Evolutionary conservation across 2,888 invertebrate genomes (phyloP).

Genomic region (Tiliacea aurago): DNA sequence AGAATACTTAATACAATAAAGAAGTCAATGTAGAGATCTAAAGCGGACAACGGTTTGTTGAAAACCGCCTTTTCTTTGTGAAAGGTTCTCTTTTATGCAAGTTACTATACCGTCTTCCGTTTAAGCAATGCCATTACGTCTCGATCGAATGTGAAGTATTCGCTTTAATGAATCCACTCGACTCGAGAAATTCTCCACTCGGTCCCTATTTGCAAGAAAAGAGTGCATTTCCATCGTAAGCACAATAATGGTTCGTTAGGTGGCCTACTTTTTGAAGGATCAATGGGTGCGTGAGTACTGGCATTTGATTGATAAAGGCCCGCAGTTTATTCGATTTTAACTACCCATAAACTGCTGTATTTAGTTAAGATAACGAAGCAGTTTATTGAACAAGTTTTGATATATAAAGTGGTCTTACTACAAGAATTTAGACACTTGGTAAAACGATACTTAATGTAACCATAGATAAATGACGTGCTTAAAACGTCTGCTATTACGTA

Average conservation of each 20-base stretch:
- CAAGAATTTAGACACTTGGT: background rate
- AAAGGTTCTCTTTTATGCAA: constrained; percentile 66
- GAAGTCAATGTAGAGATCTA: constrained; percentile 67
- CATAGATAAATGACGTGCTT: background rate
- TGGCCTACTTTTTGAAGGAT: constrained; percentile 50
- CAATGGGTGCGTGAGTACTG: constrained; percentile 26
- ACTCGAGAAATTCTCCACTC: constrained; percentile 67
- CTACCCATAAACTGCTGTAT: background rate
- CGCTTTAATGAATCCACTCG: constrained; percentile 75
- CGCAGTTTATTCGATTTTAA: background rate
- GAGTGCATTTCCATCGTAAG: constrained; percentile 61
- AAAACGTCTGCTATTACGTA: background rate
- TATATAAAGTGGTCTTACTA: background rate
- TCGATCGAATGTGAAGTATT: constrained; percentile 74
- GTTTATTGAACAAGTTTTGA: constrained; percentile 3
- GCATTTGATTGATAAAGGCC: constrained; percentile 20
- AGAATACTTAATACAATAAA: constrained; percentile 65
- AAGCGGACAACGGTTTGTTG: constrained; percentile 67
- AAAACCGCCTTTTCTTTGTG: constrained; percentile 65
- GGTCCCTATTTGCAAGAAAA: constrained; percentile 61
- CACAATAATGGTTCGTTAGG: constrained; percentile 61
- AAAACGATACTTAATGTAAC: background rate
- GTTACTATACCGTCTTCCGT: constrained; percentile 65
- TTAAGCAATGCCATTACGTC: constrained; percentile 73
- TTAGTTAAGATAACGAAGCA: constrained; percentile 16